Percentiles rank a stretch among this genome's conserved stretches.
phyloP scores from a whole-genome alignment of 2,113 vertebrate species.

The Dunckerocampus dactyliophorus region DNA sequence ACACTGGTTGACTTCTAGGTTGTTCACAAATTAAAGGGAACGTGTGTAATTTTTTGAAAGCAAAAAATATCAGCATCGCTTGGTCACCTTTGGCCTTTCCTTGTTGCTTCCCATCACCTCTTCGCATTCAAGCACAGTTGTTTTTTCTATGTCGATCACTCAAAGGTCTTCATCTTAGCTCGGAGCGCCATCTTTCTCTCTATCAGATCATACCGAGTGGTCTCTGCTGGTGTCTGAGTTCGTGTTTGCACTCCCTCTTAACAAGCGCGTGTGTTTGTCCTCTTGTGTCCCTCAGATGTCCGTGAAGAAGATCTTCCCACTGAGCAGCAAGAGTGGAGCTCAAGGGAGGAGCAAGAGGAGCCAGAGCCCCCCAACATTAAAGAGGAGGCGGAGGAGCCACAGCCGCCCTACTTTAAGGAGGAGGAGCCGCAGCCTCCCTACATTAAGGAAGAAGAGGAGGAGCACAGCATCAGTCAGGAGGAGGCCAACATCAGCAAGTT shows the following conservation, averaged over 20 bases:
- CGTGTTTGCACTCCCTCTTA: not conserved
- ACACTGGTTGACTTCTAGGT: too few relatives aligned
- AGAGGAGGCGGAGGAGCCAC: not conserved
- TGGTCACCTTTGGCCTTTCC: too few relatives aligned
- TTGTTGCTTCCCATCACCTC: too few relatives aligned
- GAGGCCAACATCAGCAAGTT: not conserved
- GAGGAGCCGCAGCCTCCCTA: too few relatives aligned
- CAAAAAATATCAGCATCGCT: too few relatives aligned
- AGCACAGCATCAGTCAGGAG: not conserved
- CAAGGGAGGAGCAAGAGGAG: not conserved
- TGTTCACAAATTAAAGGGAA: too few relatives aligned
- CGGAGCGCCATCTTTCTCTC: not conserved
- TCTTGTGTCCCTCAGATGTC: not conserved
- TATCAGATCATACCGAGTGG: not conserved
- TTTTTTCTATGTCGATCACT: too few relatives aligned
- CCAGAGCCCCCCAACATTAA: not conserved
- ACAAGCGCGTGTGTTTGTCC: not conserved
- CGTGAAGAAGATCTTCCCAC: not conserved
- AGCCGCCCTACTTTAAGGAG: not conserved
- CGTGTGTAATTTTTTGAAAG: too few relatives aligned
- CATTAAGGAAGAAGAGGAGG: not conserved
- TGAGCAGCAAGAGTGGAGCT: not conserved
- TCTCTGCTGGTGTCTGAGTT: too few relatives aligned
- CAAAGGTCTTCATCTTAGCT: too few relatives aligned
- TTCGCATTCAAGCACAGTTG: too few relatives aligned